phyloP scores from a whole-genome alignment of 2,797 vertebrate genomes.

The Pagetopsis macropterus region DNA sequence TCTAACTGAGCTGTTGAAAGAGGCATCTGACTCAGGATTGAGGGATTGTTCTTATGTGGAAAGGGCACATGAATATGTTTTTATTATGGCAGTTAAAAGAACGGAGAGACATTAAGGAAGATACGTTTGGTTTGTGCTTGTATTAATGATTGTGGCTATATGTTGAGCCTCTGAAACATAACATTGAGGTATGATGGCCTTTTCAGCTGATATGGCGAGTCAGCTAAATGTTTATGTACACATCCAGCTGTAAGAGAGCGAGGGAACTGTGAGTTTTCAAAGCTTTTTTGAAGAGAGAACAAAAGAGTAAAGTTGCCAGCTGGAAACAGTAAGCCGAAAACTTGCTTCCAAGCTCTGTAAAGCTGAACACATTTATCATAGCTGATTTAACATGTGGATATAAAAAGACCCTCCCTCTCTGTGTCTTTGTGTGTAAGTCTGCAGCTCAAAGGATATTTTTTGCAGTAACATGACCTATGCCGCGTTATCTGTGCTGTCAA shows the following conservation, averaged over 20 bases:
- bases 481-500: slow-evolving; percentile 30
- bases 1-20: slow-evolving; percentile 14
- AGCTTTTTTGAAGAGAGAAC: too few species aligned
- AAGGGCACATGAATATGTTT: neutral
- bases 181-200: neutral
- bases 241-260: neutral
- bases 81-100: neutral
- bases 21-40: neutral
- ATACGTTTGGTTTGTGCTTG: neutral
- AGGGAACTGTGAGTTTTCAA: too few species aligned
- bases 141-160: neutral
- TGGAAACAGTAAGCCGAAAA: too few species aligned
- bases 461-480: neutral
- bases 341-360: too few species aligned
- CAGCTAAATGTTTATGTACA: neutral
- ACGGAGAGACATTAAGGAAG: neutral
- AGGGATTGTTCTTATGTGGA: slow-evolving; percentile 1
- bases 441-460: too few species aligned
- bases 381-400: too few species aligned
- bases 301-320: too few species aligned
- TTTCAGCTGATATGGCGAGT: neutral
- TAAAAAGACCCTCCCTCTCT: too few species aligned
- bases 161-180: neutral
- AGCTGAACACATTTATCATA: too few species aligned
- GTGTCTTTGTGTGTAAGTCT: too few species aligned